phyloP scores from a whole-genome alignment of 2,888 invertebrate species.

The Agrochola lota region DNA sequence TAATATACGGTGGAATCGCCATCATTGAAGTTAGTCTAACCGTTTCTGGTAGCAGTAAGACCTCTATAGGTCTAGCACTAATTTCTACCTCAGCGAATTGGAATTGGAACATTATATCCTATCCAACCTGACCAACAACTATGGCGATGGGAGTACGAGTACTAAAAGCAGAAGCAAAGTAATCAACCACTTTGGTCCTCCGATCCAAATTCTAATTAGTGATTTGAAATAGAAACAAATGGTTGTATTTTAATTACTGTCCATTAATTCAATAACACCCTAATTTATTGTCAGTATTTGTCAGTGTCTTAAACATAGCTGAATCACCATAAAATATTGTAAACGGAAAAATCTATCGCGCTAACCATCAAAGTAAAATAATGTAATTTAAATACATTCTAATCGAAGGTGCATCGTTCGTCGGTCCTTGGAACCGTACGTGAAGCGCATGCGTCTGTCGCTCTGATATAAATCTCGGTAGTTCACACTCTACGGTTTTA shows the following conservation, averaged over 20 bases:
- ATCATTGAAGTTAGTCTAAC: neutral
- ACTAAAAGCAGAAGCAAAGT: too few relatives aligned
- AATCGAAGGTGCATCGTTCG: constrained; percentile 71
- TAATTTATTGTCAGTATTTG: neutral
- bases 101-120: too few relatives aligned
- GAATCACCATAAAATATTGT: constrained; percentile 24
- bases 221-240: too few relatives aligned
- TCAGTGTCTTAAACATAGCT: neutral
- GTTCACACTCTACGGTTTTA: constrained; percentile 51
- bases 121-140: too few relatives aligned
- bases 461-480: constrained; percentile 65
- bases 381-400: constrained; percentile 66
- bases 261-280: neutral
- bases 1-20: neutral
- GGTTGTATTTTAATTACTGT: neutral
- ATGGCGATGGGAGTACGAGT: too few relatives aligned
- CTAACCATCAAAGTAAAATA: constrained; percentile 56
- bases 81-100: too few relatives aligned
- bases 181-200: neutral
- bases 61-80: too few relatives aligned
- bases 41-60: too few relatives aligned
- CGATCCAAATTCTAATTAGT: neutral
- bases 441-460: constrained; percentile 66
- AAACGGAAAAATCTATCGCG: constrained; percentile 51
- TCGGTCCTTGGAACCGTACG: constrained; percentile 68